Conservation (phyloP, 2,888 invertebrate genomes). For the Rhimphoctona megacephalus region DNA sequence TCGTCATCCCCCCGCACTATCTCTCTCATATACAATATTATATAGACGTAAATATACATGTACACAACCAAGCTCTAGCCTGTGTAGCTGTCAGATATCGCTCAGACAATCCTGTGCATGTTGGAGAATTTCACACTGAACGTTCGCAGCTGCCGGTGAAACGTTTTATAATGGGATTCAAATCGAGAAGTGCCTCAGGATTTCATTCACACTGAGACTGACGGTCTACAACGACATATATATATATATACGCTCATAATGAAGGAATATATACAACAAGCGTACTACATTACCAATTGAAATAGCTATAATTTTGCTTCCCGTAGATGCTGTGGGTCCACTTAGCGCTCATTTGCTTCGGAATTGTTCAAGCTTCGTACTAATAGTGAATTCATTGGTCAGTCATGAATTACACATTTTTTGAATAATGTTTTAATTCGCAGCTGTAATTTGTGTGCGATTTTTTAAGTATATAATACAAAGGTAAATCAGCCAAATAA, state of each 20-base stretch:
- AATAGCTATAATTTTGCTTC: slow-evolving; percentile 14
- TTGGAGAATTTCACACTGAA: slow-evolving; percentile 52
- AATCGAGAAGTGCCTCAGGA: slow-evolving; percentile 50
- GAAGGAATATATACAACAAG: neutral
- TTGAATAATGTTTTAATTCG: neutral
- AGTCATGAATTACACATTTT: neutral
- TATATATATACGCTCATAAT: neutral
- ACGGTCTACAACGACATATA: slow-evolving; percentile 29
- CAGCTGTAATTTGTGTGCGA: neutral
- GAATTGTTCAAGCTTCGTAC: neutral
- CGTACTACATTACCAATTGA: neutral
- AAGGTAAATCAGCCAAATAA: neutral
- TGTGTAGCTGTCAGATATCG: slow-evolving; percentile 52
- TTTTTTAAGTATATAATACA: neutral
- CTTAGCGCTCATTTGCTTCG: neutral
- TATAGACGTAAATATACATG: slow-evolving; percentile 2
- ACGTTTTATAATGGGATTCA: slow-evolving; percentile 51
- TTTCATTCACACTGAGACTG: slow-evolving; percentile 51
- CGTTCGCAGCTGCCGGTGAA: slow-evolving; percentile 40
- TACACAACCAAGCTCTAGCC: slow-evolving; percentile 16
- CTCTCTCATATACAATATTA: slow-evolving; percentile 23
- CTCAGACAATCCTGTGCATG: slow-evolving; percentile 54
- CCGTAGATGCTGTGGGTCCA: slow-evolving; percentile 1
- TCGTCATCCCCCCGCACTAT: slow-evolving; percentile 56
- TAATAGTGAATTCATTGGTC: neutral